phyloP scores from a whole-genome alignment of 2,888 invertebrate genomes.

The Nephrotoma guestfalica region DNA sequence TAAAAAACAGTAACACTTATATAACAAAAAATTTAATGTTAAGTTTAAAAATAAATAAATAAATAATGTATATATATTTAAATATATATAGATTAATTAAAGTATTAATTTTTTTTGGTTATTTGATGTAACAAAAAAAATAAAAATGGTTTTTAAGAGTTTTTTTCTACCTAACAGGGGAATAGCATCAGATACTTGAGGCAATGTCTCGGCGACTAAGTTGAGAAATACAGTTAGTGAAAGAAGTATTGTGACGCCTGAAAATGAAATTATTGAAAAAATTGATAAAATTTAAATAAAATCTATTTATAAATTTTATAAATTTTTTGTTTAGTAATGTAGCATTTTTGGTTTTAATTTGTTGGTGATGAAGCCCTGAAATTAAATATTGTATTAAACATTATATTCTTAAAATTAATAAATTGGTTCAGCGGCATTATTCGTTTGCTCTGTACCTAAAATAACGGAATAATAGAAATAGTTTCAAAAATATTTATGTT shows the following conservation, averaged over 20 bases:
- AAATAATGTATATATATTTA: conserved; percentile 7
- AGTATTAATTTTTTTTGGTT: conserved; percentile 9
- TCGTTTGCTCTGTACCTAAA: neutral
- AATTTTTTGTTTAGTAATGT: neutral
- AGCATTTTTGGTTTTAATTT: neutral
- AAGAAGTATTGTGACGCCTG: conserved; percentile 98
- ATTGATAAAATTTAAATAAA: neutral
- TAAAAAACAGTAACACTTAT: neutral
- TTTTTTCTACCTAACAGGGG: conserved; percentile 86
- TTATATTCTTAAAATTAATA: neutral
- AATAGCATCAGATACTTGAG: conserved; percentile 99
- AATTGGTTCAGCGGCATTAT: neutral
- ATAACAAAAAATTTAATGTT: neutral
- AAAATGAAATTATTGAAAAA: conserved; percentile 1
- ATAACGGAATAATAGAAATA: neutral
- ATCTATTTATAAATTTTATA: neutral
- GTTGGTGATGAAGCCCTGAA: neutral
- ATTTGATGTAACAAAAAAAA: conserved; percentile 4
- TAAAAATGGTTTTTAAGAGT: conserved; percentile 1
- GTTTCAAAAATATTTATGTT: neutral
- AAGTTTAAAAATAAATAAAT: conserved; percentile 8
- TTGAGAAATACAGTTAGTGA: conserved; percentile 99
- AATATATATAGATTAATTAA: conserved; percentile 14
- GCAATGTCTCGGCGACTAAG: conserved; percentile 99
- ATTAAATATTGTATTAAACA: neutral